phyloP scores from a whole-genome alignment of 1,140 invertebrate species.

The Lucilia cuprina region DNA sequence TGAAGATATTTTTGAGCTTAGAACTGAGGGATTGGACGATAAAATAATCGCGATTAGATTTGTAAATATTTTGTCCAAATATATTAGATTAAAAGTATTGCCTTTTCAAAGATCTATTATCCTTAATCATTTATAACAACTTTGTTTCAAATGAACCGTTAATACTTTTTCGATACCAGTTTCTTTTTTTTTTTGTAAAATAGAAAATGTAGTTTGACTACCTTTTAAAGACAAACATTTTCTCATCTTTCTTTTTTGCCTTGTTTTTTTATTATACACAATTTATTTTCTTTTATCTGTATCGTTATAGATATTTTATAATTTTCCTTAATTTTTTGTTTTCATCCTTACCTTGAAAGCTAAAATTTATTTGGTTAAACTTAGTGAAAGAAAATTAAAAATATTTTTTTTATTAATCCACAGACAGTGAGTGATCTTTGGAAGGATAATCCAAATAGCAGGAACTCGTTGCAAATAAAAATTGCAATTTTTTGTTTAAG shows the following conservation, averaged over 20 bases:
- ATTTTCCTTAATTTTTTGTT: background rate
- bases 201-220: no score
- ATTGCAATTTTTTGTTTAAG: background rate
- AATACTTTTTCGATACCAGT: no score
- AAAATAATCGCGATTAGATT: no score
- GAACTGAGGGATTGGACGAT: no score
- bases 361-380: conserved; percentile 25
- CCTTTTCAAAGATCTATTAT: no score
- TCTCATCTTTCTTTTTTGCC: background rate
- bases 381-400: background rate
- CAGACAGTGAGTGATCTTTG: conserved; percentile 2
- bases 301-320: background rate
- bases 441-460: conserved; percentile 32
- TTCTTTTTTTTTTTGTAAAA: no score
- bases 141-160: no score
- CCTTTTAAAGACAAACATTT: background rate
- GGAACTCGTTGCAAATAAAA: conserved; percentile 10
- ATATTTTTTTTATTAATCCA: conserved; percentile 1
- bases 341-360: conserved; percentile 25
- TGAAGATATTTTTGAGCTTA: no score
- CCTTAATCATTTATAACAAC: no score
- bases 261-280: background rate
- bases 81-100: no score
- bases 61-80: no score
- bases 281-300: background rate